These are phyloP conservation scores for Coelinius sp. DNA, from an alignment of 2,888 invertebrate species.

Conservation along the genomic window DNA sequence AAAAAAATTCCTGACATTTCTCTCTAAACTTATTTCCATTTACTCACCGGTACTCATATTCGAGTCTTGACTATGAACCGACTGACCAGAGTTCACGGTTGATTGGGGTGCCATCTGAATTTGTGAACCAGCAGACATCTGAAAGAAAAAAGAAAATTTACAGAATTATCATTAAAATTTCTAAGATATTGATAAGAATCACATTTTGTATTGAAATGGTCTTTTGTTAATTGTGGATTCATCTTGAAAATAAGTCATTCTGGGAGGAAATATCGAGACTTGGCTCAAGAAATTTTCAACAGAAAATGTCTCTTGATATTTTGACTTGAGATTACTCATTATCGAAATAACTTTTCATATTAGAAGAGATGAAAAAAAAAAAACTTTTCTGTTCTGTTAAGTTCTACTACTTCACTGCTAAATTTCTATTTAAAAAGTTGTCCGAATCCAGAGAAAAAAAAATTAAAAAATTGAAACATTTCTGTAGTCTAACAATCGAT, in stretches of 20 bases:
- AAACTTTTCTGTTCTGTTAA: too few species aligned
- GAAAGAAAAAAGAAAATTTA: slow-evolving; percentile 68
- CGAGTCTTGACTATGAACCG: slow-evolving; percentile 95
- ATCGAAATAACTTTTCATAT: too few species aligned
- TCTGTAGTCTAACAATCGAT: background rate
- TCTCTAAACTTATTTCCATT: background rate
- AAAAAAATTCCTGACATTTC: background rate
- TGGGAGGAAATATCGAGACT: too few species aligned
- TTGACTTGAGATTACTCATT: background rate
- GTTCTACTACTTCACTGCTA: too few species aligned
- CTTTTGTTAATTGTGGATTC: too few species aligned
- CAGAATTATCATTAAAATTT: background rate
- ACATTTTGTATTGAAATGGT: background rate
- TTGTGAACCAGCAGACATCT: slow-evolving; percentile 98
- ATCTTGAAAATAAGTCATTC: too few species aligned
- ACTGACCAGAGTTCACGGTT: slow-evolving; percentile 86
- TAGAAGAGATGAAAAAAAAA: too few species aligned
- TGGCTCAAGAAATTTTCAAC: too few species aligned
- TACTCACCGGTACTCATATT: slow-evolving; percentile 95
- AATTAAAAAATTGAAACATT: background rate
- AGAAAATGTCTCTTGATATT: background rate
- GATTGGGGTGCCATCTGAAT: slow-evolving; percentile 98
- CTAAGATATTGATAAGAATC: background rate
- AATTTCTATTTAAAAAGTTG: too few species aligned
- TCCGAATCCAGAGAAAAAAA: background rate